Evolutionary conservation across 2,888 invertebrate species (phyloP), one percentile per base, ranked within the genome.

Genomic region (Thumatha senex): DNA sequence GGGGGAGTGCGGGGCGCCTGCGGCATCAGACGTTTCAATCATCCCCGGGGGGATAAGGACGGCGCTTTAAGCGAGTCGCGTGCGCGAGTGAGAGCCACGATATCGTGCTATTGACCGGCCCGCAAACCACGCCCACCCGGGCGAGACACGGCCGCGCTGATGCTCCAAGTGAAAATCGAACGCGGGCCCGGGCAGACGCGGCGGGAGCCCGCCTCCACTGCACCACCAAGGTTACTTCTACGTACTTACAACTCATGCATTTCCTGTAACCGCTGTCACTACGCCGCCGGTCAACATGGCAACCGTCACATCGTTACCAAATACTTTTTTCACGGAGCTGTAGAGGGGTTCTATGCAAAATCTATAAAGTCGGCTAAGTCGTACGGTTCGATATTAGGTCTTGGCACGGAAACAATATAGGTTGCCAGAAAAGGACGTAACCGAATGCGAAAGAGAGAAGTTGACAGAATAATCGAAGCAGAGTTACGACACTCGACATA

Each of bases 11-110:
- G 90, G 90, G 89, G 89, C 90, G 90, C 90, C 87, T 89, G 91
- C 90, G 91, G 91, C 90, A 86, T 89, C 88, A 89, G 88, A 90
- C 91, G 89, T 89, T 91, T 90, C 90, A 90, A 91, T 91, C 90
- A 91, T 91, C 89, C 90, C 90, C 83, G 76, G 83, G 73, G 86
- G 76, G 82, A 87, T 66, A 61, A 81, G 70, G 88, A 87, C 70
- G 78, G 67, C 60, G 69, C 54, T 72, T 75, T 54, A 60, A 52
- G 66, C 46, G 50, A 40, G 51, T 51, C 45, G 50, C 53, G 63
- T 45, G 82, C 54, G 76, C 59, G 80, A 89, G 79, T 57, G 89
- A 84, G 89, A 85, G 61, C 68, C 63, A 66, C 72, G 70, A 78
- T 79, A 77, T 81, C 87, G 87, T 90, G 90, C 90, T 91, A 91